Base-by-base conservation (phyloP, 2,888 invertebrate genomes). In the Polyommatus icarus region DNA sequence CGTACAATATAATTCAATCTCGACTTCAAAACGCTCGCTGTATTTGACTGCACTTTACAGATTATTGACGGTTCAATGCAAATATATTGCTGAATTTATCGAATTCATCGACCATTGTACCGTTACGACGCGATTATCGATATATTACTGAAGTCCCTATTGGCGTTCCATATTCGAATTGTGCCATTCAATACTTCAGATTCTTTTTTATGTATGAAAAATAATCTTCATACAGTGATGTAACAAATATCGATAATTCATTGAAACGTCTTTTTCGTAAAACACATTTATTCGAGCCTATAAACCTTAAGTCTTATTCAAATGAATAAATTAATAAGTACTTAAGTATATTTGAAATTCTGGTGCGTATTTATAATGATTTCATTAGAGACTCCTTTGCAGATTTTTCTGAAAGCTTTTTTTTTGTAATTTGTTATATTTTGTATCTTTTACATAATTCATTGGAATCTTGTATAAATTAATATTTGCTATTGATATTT, bases 61-160 rank as follows among this genome's bases (percentile, higher is more conserved):
- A 54, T 75, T 75, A 50, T 24, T 50, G 75, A 75, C 75, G 50
- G 24, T 75, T 75, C 46, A 75, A 75, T 75, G 75, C 29, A 73
- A 73, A 73, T 46, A 32, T 73, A 73, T 73, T 24, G 73, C 46
- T 20, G 73, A 73, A 73, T 73, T 73, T 73, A 75, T 75, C 75
- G 75, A 24, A 75, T 54, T 18, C 5, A 54, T 29, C 75, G 75
- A 67, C 29, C 29, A 67, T 54, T 75, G 40, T 73, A 80, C 80
- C 83, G 83, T 85, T 86, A 85, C 83, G 82, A 54, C 2, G 29
- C 29, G 29, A 72, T 72, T 24, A 82, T 81, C 81, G 80, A 82
- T 82, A 82, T 80, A 77, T 67, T 77, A 80, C 78, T 81, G 81
- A 82, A 82, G 79, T 83, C 82, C 80, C 81, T 84, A 82, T 76